Evolutionary conservation across 2,113 vertebrate species (phyloP).

Genomic region (Amblyornis subalaris): DNA sequence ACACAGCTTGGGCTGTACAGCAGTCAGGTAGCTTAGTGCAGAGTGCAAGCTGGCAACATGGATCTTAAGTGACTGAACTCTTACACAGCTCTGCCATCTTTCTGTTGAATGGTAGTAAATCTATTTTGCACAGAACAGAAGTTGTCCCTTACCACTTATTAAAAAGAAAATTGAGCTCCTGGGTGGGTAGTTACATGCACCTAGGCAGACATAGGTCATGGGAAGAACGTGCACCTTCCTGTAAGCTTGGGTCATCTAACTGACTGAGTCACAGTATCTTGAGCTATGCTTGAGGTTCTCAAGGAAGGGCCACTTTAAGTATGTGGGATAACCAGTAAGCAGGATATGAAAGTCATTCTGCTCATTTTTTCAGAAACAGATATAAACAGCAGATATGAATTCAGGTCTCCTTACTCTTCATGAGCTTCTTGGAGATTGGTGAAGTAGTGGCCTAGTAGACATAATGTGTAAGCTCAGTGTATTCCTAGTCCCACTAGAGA

Average conservation of each 20-base stretch:
- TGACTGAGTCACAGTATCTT: neutral
- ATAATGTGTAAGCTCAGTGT: neutral
- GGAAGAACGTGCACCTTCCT: neutral
- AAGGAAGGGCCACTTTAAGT: neutral
- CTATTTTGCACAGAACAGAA: neutral
- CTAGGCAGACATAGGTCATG: neutral
- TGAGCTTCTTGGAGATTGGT: neutral
- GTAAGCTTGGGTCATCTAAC: neutral
- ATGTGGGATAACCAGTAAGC: neutral
- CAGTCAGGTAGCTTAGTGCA: neutral
- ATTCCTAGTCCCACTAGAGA: neutral
- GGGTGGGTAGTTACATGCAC: neutral
- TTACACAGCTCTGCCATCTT: neutral
- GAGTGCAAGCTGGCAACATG: neutral
- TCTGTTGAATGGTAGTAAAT: neutral
- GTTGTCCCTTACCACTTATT: neutral
- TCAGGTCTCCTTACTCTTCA: neutral
- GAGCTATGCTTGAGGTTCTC: neutral
- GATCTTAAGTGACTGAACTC: neutral
- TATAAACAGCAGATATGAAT: neutral
- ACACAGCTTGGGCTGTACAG: fast-evolving
- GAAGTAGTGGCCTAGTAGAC: neutral
- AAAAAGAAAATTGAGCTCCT: neutral
- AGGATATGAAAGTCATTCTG: neutral
- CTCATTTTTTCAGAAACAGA: neutral